These are phyloP conservation scores for Paraescarpia echinospica DNA, from an alignment of 1,140 invertebrate genomes.

Conservation along the genomic window DNA sequence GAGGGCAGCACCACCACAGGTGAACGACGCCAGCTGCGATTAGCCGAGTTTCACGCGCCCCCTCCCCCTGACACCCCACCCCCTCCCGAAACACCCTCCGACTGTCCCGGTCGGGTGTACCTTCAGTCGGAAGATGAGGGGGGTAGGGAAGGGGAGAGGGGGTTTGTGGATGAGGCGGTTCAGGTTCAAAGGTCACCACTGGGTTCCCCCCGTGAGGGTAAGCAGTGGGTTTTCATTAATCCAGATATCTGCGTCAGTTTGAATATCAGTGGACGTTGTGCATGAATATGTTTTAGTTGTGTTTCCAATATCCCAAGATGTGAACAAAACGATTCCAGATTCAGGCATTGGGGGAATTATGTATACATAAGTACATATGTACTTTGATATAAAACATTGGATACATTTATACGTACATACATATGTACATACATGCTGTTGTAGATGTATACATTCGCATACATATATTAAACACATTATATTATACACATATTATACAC, in stretches of 20 bases:
- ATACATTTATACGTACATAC: neutral
- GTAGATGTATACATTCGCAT: neutral
- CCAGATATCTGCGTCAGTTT: neutral
- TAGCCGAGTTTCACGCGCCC: slow-evolving; percentile 7
- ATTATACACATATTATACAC: neutral
- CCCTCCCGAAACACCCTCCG: slow-evolving; percentile 7
- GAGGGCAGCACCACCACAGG: slow-evolving; percentile 11
- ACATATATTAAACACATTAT: neutral
- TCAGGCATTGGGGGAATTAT: neutral
- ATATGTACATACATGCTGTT: neutral
- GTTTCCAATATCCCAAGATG: neutral
- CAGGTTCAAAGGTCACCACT: neutral
- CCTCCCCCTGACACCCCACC: slow-evolving; percentile 14
- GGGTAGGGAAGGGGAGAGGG: neutral
- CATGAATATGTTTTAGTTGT: neutral
- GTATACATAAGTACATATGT: no score
- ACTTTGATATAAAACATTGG: neutral
- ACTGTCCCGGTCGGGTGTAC: neutral
- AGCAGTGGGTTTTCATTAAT: neutral
- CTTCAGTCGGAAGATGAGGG: neutral
- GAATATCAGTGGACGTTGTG: neutral
- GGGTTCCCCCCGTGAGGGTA: neutral
- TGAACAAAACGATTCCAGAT: neutral
- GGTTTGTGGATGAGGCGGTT: neutral
- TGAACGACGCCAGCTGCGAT: neutral